Conservation (phyloP, 2,797 vertebrate genomes). For the Peromyscus nudipes region DNA sequence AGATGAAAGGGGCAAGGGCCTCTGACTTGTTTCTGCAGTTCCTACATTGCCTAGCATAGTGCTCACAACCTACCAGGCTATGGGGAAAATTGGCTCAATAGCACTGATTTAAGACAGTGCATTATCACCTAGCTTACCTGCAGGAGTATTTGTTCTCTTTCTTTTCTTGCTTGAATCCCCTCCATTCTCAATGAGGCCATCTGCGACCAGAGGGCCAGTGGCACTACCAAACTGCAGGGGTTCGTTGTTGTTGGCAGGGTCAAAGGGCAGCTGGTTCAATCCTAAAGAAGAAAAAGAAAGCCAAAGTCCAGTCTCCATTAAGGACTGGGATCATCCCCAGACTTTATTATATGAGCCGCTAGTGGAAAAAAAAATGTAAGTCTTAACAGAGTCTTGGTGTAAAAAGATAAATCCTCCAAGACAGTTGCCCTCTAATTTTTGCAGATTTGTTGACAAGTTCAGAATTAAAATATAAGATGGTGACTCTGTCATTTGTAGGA, state of each 20-base stretch:
- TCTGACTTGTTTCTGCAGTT: conserved; percentile 39
- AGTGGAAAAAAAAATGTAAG: conserved; percentile 11
- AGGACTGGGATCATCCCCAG: conserved; percentile 73
- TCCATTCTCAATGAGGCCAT: conserved; percentile 92
- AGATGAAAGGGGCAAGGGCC: background rate
- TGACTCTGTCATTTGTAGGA: conserved; percentile 45
- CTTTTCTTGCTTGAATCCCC: conserved; percentile 93
- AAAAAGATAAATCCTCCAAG: conserved; percentile 55
- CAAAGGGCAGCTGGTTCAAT: conserved; percentile 94
- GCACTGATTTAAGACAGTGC: conserved; percentile 57
- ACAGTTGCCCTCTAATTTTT: conserved; percentile 51
- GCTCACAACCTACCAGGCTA: background rate
- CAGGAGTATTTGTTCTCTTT: conserved; percentile 91
- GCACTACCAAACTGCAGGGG: conserved; percentile 91
- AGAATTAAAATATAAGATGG: conserved; percentile 69
- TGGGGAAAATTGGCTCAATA: conserved; percentile 32
- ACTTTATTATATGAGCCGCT: conserved; percentile 57
- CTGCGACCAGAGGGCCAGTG: conserved; percentile 87
- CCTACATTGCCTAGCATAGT: conserved; percentile 22
- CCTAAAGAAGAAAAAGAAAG: conserved; percentile 89
- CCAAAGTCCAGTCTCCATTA: conserved; percentile 80
- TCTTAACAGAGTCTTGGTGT: conserved; percentile 21
- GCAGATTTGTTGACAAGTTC: conserved; percentile 48
- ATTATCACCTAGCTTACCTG: conserved; percentile 89
- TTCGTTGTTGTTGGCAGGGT: conserved; percentile 92